A percentile compares a stretch with the other conserved stretches of the same genome.
Evolutionary conservation across 2,888 invertebrate species (phyloP).

Genomic region (Archips crataeganus): DNA sequence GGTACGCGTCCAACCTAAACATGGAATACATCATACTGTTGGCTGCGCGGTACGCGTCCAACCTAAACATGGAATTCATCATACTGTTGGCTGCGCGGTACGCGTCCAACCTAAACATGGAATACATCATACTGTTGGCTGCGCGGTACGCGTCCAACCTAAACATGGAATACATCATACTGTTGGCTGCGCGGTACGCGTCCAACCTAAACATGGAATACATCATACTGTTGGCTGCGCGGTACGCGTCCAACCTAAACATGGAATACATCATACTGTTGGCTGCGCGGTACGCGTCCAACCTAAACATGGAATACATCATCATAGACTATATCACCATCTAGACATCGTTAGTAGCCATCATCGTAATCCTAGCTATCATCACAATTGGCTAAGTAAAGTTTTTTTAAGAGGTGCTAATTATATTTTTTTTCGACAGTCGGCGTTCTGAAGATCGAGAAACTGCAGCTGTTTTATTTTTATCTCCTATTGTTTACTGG

Average conservation of each 20-base stretch:
- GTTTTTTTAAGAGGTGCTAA: too few relatives aligned
- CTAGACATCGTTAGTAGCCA: too few relatives aligned
- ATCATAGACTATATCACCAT: too few relatives aligned
- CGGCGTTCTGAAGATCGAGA: too few relatives aligned
- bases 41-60: conserved; percentile 95
- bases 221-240: conserved; percentile 95
- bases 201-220: conserved; percentile 84
- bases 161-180: conserved; percentile 58
- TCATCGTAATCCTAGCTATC: too few relatives aligned
- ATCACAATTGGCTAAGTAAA: too few relatives aligned
- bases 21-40: conserved; percentile 87
- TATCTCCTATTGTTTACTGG: too few relatives aligned
- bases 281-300: conserved; percentile 95
- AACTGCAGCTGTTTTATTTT: too few relatives aligned
- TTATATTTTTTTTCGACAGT: too few relatives aligned
- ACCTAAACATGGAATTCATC: conserved; percentile 59
- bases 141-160: conserved; percentile 93
- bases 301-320: conserved; percentile 57
- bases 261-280: conserved; percentile 87
- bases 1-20: conserved; percentile 90
- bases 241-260: conserved; percentile 90
- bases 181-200: conserved; percentile 95
- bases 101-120: conserved; percentile 87
- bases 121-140: conserved; percentile 90
- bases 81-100: conserved; percentile 94